These are phyloP conservation scores for Rhaphigaster nebulosa DNA, from an alignment of 2,888 invertebrate species.

Conservation along the genomic window DNA sequence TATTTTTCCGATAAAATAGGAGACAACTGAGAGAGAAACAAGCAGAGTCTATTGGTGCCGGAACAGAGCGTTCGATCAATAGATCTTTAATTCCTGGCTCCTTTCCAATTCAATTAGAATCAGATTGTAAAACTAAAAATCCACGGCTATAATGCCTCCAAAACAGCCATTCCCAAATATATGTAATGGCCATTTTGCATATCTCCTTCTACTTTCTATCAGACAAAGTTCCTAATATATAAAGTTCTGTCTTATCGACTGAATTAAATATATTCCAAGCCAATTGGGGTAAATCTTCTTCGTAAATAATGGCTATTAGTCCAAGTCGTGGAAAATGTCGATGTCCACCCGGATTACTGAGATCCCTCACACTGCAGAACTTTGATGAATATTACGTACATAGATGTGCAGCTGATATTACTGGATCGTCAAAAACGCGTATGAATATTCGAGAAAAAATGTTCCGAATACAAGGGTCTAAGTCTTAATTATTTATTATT, in stretches of 20 bases:
- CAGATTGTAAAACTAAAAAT: constrained; percentile 38
- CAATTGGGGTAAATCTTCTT: not conserved
- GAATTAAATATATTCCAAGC: not conserved
- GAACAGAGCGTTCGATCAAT: not conserved
- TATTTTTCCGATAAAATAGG: not conserved
- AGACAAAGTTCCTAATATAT: not conserved
- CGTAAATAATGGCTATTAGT: not conserved
- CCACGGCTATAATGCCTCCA: not conserved
- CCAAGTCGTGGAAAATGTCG: not conserved
- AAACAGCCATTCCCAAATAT: not conserved
- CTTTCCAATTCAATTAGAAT: constrained; percentile 41
- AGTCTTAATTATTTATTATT: no score
- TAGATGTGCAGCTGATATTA: no score
- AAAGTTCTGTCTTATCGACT: not conserved
- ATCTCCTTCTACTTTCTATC: not conserved
- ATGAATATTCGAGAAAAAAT: no score
- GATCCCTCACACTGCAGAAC: no score
- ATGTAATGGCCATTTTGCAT: not conserved
- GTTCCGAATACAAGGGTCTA: no score
- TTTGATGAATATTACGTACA: no score
- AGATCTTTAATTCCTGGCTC: constrained; percentile 37
- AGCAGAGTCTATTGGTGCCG: not conserved
- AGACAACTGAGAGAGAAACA: not conserved
- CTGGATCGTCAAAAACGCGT: no score
- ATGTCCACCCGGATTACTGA: not conserved